These are phyloP conservation scores for Hyperoplus immaculatus DNA, from an alignment of 2,797 vertebrate genomes.

Conservation along the genomic window DNA sequence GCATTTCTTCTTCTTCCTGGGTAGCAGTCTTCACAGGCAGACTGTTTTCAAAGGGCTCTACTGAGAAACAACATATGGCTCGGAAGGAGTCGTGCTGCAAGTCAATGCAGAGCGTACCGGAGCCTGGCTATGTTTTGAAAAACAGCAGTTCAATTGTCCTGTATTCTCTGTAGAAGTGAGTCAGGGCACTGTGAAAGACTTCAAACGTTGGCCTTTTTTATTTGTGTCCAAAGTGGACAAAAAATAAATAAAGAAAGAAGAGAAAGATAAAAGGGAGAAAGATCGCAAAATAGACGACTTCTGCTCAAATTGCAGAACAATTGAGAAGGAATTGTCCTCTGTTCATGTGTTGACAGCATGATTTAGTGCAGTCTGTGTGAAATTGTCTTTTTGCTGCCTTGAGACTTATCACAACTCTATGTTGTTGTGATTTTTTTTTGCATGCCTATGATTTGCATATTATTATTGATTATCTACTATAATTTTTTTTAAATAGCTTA, in stretches of 20 bases:
- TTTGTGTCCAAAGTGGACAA: conserved; percentile 25
- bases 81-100: conserved; percentile 54
- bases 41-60: conserved; percentile 50
- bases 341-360: conserved; percentile 38
- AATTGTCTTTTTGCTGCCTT: conserved; percentile 51
- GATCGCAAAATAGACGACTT: conserved; percentile 29
- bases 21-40: conserved; percentile 51
- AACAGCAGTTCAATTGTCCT: conserved; percentile 43
- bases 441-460: neutral
- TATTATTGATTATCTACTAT: neutral
- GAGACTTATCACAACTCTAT: conserved; percentile 28
- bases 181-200: conserved; percentile 33
- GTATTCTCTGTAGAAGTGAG: conserved; percentile 21
- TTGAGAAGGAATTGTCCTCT: conserved; percentile 33
- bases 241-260: neutral
- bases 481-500: neutral
- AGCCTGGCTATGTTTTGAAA: conserved; percentile 44
- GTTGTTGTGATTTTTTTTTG: conserved; percentile 23
- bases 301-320: conserved; percentile 47
- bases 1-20: conserved; percentile 30
- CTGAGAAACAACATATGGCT: conserved; percentile 44
- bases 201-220: conserved; percentile 34
- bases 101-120: conserved; percentile 46
- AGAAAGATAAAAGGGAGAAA: neutral
- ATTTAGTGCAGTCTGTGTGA: conserved; percentile 63